Conservation (phyloP, 2,888 invertebrate genomes). For the Xiphydria camelus region DNA sequence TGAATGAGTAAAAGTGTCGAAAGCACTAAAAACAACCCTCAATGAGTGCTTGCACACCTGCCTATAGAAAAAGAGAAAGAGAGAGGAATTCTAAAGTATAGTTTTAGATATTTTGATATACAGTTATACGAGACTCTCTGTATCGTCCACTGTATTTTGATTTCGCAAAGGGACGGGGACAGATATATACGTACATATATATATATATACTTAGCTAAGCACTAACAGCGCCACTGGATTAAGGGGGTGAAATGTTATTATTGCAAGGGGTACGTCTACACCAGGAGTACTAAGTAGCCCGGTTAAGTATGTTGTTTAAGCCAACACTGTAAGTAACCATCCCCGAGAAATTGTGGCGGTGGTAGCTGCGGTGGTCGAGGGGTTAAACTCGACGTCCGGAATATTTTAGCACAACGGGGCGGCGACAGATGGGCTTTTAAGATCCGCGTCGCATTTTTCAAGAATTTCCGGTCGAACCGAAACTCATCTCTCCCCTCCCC, state of each 20-base stretch:
- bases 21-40: too few species aligned
- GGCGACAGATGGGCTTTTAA: constrained; percentile 24
- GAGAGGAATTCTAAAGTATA: too few species aligned
- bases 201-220: constrained; percentile 54
- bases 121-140: constrained; percentile 35
- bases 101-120: background rate
- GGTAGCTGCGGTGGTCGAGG: constrained; percentile 16
- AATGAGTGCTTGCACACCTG: too few species aligned
- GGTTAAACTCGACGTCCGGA: constrained; percentile 18
- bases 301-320: constrained; percentile 58
- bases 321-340: constrained; percentile 55
- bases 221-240: constrained; percentile 51
- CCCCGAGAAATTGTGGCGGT: constrained; percentile 43
- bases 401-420: constrained; percentile 20
- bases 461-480: too few species aligned
- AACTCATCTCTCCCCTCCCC: too few species aligned
- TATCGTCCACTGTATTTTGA: constrained; percentile 45
- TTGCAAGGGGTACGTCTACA: constrained; percentile 54
- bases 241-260: constrained; percentile 57
- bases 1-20: too few species aligned
- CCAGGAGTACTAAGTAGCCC: constrained; percentile 52
- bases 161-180: constrained; percentile 35
- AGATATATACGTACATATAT: too few species aligned
- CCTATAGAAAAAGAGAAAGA: too few species aligned
- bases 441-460: constrained; percentile 8